phyloP scores from a whole-genome alignment of 2,888 invertebrate species.

The Thereva nobilitata region DNA sequence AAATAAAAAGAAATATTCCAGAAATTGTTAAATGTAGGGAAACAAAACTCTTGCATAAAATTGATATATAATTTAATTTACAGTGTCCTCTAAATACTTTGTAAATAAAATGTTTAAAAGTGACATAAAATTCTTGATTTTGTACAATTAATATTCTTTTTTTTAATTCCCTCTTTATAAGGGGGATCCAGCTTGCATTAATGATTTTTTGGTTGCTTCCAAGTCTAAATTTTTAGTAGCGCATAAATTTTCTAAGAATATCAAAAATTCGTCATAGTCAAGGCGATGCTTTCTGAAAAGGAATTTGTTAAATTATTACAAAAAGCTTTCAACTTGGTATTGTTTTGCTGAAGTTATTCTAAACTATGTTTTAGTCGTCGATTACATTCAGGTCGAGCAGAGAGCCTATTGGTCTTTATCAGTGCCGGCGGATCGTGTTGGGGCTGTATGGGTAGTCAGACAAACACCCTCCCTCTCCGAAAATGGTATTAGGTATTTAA shows the following conservation, averaged over 20 bases:
- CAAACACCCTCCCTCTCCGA: too few species aligned
- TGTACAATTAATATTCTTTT: neutral
- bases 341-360: too few species aligned
- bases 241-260: conserved; percentile 13
- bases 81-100: conserved; percentile 25
- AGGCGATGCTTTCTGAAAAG: conserved; percentile 19
- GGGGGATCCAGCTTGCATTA: neutral
- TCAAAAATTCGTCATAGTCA: conserved; percentile 20
- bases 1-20: neutral
- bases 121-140: conserved; percentile 4
- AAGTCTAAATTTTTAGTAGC: conserved; percentile 7
- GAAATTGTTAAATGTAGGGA: too few species aligned
- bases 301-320: neutral
- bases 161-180: neutral
- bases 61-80: conserved; percentile 24
- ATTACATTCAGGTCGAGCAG: too few species aligned
- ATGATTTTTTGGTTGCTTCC: conserved; percentile 5
- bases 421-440: too few species aligned
- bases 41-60: conserved; percentile 25
- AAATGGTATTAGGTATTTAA: too few species aligned
- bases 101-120: conserved; percentile 36
- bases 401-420: too few species aligned
- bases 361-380: too few species aligned
- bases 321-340: neutral
- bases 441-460: too few species aligned